Percentiles rank a stretch among this genome's conserved stretches.
These are phyloP conservation scores for Physella acuta DNA, from an alignment of 1,140 invertebrate species.

Conservation along the genomic window DNA sequence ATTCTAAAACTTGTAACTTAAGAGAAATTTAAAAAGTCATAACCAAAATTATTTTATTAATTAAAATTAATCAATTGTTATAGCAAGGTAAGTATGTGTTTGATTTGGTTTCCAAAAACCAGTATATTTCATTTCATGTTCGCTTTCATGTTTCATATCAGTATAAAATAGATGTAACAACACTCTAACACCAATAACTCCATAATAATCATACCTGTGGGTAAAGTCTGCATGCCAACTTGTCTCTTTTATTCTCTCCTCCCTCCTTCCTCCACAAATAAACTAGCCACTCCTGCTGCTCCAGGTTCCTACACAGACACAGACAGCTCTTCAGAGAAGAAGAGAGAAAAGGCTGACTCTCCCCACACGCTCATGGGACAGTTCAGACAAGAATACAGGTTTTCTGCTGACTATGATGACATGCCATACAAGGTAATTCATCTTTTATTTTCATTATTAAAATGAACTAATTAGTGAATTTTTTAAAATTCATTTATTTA, in stretches of 20 bases:
- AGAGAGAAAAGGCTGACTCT: slow-evolving; percentile 51
- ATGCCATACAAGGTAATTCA: slow-evolving; percentile 55
- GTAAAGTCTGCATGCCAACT: not conserved
- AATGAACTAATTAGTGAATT: too few species aligned
- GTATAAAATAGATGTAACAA: too few species aligned
- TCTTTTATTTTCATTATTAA: too few species aligned
- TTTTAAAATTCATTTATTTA: too few species aligned
- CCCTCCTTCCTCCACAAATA: slow-evolving; percentile 1
- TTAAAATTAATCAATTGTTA: too few species aligned
- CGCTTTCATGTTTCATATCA: too few species aligned
- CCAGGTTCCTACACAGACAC: slow-evolving; percentile 55
- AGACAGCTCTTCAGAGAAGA: slow-evolving; percentile 53
- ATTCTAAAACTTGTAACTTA: too few species aligned
- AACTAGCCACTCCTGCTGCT: slow-evolving; percentile 7
- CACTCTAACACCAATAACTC: slow-evolving; percentile 30
- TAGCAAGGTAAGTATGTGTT: too few species aligned
- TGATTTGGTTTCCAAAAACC: too few species aligned
- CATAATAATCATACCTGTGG: slow-evolving; percentile 38
- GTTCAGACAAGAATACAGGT: slow-evolving; percentile 64
- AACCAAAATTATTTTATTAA: too few species aligned
- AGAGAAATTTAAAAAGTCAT: too few species aligned
- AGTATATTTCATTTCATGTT: too few species aligned
- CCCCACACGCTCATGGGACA: slow-evolving; percentile 54
- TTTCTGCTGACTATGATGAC: slow-evolving; percentile 85
- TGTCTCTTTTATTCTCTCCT: slow-evolving; percentile 7